These are phyloP conservation scores for Drosophila watanabei DNA, from an alignment of 1,140 invertebrate species.

Conservation along the genomic window DNA sequence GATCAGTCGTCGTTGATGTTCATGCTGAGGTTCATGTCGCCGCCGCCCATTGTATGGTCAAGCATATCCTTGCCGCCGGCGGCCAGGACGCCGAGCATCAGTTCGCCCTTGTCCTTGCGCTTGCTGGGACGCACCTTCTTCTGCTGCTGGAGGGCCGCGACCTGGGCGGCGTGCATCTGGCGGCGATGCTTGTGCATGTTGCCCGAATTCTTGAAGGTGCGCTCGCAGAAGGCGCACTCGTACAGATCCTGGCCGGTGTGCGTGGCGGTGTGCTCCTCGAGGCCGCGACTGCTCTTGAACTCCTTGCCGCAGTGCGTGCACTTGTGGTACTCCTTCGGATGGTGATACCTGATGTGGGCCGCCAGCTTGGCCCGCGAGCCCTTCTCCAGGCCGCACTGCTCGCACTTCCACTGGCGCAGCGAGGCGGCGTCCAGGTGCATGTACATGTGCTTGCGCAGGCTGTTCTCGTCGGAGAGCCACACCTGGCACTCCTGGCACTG, in stretches of 20 bases:
- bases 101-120: conserved; percentile 35
- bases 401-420: conserved; percentile 48
- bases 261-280: conserved; percentile 68
- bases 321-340: conserved; percentile 55
- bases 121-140: conserved; percentile 49
- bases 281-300: conserved; percentile 53
- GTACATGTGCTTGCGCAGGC: conserved; percentile 59
- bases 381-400: conserved; percentile 53
- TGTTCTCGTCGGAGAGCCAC: conserved; percentile 58
- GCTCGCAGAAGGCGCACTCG: conserved; percentile 65
- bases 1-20: conserved; percentile 21
- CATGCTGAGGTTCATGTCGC: conserved; percentile 9
- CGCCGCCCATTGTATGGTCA: neutral
- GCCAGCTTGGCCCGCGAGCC: conserved; percentile 41
- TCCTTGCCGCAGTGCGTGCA: conserved; percentile 63
- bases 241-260: conserved; percentile 71
- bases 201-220: conserved; percentile 62
- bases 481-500: conserved; percentile 51
- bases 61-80: conserved; percentile 15
- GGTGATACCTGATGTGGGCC: conserved; percentile 56
- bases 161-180: conserved; percentile 62
- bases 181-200: conserved; percentile 74
- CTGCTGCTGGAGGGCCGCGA: conserved; percentile 50
- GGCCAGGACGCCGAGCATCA: conserved; percentile 29
- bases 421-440: conserved; percentile 52